These are phyloP conservation scores for Adelognathus sp. DNA, from an alignment of 2,888 invertebrate species.

Conservation along the genomic window DNA sequence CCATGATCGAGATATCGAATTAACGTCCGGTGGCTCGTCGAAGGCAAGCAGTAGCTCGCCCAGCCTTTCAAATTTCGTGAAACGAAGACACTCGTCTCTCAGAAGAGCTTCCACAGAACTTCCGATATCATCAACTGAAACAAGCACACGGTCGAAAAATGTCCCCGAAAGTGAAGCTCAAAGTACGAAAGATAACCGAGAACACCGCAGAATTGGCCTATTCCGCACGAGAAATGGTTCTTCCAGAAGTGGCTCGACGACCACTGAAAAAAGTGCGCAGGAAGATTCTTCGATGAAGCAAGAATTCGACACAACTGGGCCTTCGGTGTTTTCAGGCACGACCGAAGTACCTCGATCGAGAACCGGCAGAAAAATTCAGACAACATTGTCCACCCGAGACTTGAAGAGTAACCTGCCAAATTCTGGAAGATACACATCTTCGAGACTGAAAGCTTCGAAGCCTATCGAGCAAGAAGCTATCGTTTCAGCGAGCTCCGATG, in stretches of 20 bases:
- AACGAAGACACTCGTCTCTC: conserved; percentile 6
- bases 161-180: conserved; percentile 17
- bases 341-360: conserved; percentile 66
- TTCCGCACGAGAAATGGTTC: conserved; percentile 41
- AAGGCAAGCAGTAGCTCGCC: conserved; percentile 23
- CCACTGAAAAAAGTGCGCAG: neutral
- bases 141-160: neutral
- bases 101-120: conserved; percentile 24
- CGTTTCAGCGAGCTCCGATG: neutral
- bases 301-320: conserved; percentile 56
- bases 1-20: conserved; percentile 46
- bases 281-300: neutral
- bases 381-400: conserved; percentile 62
- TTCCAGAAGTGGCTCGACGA: conserved; percentile 7
- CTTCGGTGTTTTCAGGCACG: conserved; percentile 58
- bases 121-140: neutral
- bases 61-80: conserved; percentile 7
- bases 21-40: conserved; percentile 1
- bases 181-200: conserved; percentile 1
- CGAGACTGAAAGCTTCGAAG: neutral
- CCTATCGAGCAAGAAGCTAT: neutral
- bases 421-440: conserved; percentile 52
- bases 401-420: conserved; percentile 60
- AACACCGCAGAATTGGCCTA: conserved; percentile 34
- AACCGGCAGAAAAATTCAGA: conserved; percentile 74